Evolutionary conservation across 2,888 invertebrate genomes (phyloP).

Genomic region (Xiphydria camelus): DNA sequence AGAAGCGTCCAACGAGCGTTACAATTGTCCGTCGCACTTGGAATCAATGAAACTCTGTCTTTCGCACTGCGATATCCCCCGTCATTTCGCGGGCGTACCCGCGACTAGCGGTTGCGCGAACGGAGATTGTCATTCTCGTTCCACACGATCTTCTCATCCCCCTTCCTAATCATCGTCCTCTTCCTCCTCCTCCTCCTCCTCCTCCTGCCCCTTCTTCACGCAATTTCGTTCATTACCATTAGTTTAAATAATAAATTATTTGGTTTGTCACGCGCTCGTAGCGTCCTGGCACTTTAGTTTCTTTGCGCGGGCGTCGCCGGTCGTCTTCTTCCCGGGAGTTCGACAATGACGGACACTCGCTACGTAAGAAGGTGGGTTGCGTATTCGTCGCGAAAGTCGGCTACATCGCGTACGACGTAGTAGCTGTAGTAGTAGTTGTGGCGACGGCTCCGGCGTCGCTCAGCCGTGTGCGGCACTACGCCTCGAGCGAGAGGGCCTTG

Average conservation of each 20-base stretch:
- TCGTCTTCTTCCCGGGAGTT: too few species aligned
- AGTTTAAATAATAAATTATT: conserved; percentile 58
- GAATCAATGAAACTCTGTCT: neutral
- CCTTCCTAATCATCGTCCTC: neutral
- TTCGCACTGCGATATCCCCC: conserved; percentile 1
- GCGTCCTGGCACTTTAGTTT: conserved; percentile 55
- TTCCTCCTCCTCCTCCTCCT: conserved; percentile 16
- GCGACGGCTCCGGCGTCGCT: neutral
- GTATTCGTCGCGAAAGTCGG: conserved; percentile 7
- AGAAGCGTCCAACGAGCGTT: conserved; percentile 14
- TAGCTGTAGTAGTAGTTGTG: too few species aligned
- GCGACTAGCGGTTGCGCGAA: too few species aligned
- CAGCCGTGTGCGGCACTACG: conserved; percentile 50
- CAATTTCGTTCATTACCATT: conserved; percentile 36
- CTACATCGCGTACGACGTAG: conserved; percentile 17
- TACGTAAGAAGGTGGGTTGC: conserved; percentile 14
- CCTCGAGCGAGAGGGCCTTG: conserved; percentile 58
- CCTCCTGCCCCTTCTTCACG: conserved; percentile 19
- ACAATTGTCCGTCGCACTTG: conserved; percentile 9
- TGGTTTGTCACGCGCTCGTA: conserved; percentile 57
- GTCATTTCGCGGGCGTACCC: too few species aligned
- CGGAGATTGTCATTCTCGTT: too few species aligned
- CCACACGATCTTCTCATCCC: conserved; percentile 12
- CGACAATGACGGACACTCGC: too few species aligned
- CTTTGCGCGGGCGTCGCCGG: conserved; percentile 52